Conservation (phyloP, 2,113 vertebrate genomes). For the Sinocyclocheilus rhinocerous region DNA sequence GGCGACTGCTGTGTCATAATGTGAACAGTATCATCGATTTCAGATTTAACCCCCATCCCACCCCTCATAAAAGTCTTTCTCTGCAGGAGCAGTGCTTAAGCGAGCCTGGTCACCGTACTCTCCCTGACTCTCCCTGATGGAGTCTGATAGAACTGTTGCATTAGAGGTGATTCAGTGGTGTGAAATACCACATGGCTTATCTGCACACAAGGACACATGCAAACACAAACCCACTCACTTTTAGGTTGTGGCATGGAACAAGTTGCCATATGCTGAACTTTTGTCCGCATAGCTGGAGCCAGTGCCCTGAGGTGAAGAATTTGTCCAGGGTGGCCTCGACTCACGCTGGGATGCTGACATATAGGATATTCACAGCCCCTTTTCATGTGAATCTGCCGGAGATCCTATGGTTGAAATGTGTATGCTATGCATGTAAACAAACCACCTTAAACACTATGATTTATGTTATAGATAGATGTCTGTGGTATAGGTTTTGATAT, state of each 20-base stretch:
- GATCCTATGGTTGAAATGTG: background rate
- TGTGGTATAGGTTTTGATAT: no score
- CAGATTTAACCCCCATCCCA: constrained; percentile 10
- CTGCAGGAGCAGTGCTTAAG: background rate
- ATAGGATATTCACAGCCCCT: constrained; percentile 19
- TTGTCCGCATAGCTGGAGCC: constrained; percentile 29
- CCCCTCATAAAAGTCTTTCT: background rate
- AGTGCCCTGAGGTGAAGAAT: constrained; percentile 27
- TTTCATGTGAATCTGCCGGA: background rate
- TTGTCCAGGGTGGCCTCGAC: constrained; percentile 9
- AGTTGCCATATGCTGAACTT: constrained; percentile 20
- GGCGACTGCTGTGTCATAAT: background rate
- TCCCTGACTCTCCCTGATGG: constrained; percentile 11
- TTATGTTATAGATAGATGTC: no score
- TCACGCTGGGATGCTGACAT: constrained; percentile 41
- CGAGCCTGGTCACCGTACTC: constrained; percentile 7
- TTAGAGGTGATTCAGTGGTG: constrained; percentile 33
- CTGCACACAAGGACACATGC: constrained; percentile 20
- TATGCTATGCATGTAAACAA: no score
- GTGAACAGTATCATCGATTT: constrained; percentile 21
- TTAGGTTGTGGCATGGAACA: constrained; percentile 25
- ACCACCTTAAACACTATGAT: no score
- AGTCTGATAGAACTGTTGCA: constrained; percentile 34
- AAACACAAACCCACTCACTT: constrained; percentile 7
- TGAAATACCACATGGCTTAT: constrained; percentile 52